Evolutionary conservation across 2,113 vertebrate genomes (phyloP).

Genomic region (Pogona vitticeps): DNA sequence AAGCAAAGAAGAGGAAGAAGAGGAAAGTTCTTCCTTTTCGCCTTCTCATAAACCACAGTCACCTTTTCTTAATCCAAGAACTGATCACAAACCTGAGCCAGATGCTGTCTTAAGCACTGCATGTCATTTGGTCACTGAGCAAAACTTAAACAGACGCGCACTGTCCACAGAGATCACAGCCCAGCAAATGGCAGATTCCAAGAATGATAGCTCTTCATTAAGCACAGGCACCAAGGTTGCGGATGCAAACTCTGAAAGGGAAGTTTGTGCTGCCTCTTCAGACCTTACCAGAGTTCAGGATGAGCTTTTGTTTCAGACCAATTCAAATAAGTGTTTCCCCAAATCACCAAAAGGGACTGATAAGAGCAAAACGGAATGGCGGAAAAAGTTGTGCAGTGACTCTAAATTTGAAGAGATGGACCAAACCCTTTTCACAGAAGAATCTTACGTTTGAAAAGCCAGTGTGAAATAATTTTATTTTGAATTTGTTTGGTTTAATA

Average conservation of each 20-base stretch:
- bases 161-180: conserved; percentile 26
- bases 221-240: conserved; percentile 49
- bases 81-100: conserved; percentile 59
- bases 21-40: background rate
- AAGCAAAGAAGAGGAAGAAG: conserved; percentile 28
- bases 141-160: conserved; percentile 30
- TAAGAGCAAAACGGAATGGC: conserved; percentile 75
- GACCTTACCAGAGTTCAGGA: conserved; percentile 60
- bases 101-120: background rate
- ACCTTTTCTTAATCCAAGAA: conserved; percentile 38
- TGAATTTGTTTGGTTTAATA: conserved; percentile 59
- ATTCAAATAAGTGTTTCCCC: conserved; percentile 63
- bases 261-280: conserved; percentile 70
- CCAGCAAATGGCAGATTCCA: conserved; percentile 40
- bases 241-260: conserved; percentile 38
- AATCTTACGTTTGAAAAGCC: conserved; percentile 75
- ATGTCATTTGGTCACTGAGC: conserved; percentile 35
- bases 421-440: conserved; percentile 82
- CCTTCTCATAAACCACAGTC: conserved; percentile 57
- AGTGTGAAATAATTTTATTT: conserved; percentile 59
- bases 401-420: conserved; percentile 81
- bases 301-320: conserved; percentile 73
- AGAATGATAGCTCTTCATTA: conserved; percentile 64
- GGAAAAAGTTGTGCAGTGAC: conserved; percentile 76
- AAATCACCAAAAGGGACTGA: conserved; percentile 71